These are phyloP conservation scores for Halcyon badia DNA, from an alignment of 2,797 vertebrate species.

Conservation along the genomic window DNA sequence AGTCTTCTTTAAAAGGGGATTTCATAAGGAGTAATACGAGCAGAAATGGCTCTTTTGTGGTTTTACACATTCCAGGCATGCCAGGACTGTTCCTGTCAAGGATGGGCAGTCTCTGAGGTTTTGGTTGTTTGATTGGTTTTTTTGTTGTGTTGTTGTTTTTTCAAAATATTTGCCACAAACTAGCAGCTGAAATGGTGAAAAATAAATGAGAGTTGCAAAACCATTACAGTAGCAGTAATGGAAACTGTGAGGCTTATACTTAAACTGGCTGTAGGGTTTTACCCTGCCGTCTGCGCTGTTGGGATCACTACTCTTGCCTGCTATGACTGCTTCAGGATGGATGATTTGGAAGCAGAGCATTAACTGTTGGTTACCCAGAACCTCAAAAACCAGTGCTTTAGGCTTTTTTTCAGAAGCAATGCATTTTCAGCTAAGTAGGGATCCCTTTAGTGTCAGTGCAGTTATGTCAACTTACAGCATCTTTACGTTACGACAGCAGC, in stretches of 20 bases:
- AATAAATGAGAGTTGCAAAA: conserved; percentile 26
- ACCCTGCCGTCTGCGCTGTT: not conserved
- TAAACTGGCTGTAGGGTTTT: not conserved
- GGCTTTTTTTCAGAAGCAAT: not conserved
- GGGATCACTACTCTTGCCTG: not conserved
- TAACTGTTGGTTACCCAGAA: not conserved
- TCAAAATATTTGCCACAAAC: not conserved
- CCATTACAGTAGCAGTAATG: conserved; percentile 31
- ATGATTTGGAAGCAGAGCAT: conserved; percentile 8
- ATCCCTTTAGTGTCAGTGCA: not conserved
- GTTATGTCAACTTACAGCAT: not conserved
- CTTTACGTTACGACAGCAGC: accelerated
- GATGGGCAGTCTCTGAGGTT: conserved; percentile 41
- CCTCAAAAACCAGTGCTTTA: not conserved
- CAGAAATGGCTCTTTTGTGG: conserved; percentile 54
- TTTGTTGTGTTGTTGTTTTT: not conserved
- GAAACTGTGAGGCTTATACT: conserved; percentile 30
- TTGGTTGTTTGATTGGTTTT: not conserved
- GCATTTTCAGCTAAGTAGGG: not conserved
- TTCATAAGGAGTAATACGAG: conserved; percentile 28
- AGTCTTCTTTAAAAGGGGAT: conserved; percentile 39
- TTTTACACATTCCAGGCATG: conserved; percentile 69
- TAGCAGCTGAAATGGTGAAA: conserved; percentile 21
- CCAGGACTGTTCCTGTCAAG: conserved; percentile 56
- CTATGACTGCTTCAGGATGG: not conserved